phyloP scores from a whole-genome alignment of 2,113 vertebrate species.

The Podocnemis expansa region DNA sequence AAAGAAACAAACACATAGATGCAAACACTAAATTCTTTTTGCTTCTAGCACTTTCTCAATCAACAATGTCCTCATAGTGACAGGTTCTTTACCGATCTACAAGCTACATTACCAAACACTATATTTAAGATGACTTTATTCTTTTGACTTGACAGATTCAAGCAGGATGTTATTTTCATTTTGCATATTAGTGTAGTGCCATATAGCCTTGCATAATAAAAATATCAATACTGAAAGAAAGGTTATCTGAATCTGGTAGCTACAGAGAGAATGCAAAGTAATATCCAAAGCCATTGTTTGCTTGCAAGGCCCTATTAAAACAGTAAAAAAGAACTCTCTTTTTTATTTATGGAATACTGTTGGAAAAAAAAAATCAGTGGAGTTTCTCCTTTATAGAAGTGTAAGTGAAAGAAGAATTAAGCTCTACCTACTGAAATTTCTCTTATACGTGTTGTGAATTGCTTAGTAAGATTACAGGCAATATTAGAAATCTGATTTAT shows the following conservation, averaged over 20 bases:
- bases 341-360: not conserved
- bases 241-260: not conserved
- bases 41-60: not conserved
- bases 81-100: not conserved
- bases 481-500: not conserved
- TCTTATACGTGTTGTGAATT: not conserved
- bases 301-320: not conserved
- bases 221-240: not conserved
- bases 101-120: not conserved
- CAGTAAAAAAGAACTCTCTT: not conserved
- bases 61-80: not conserved
- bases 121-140: not conserved
- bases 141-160: not conserved
- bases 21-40: not conserved
- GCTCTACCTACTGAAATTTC: not conserved
- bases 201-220: not conserved
- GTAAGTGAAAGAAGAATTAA: not conserved
- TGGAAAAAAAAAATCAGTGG: not conserved
- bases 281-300: not conserved
- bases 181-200: not conserved
- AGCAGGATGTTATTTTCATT: constrained; percentile 11
- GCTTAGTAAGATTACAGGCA: not conserved
- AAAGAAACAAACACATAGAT: not conserved
- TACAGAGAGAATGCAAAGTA: not conserved
- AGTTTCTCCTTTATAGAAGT: not conserved